phyloP scores from a whole-genome alignment of 2,888 invertebrate species.

The Andrena praecox region DNA sequence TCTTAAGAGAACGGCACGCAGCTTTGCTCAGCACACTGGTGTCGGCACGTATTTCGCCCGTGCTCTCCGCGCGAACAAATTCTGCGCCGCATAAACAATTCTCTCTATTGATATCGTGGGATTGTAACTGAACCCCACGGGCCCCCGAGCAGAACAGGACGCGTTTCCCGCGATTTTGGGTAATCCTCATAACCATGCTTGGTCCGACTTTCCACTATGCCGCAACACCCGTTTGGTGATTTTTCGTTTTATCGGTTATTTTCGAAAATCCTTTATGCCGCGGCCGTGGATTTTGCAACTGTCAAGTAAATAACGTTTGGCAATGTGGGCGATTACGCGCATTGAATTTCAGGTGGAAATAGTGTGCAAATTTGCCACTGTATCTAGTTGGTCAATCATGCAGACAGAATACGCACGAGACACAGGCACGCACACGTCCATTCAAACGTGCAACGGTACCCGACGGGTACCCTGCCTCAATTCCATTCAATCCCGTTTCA shows the following conservation, averaged over 20 bases:
- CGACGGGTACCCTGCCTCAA: neutral
- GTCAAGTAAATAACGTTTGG: neutral
- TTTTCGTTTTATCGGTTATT: conserved; percentile 33
- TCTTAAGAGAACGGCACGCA: conserved; percentile 32
- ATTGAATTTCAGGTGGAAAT: neutral
- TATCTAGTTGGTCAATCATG: neutral
- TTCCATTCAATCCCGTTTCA: neutral
- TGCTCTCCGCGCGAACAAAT: neutral
- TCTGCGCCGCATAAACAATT: conserved; percentile 5
- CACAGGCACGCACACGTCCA: neutral
- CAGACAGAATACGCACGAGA: neutral
- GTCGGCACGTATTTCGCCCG: conserved; percentile 14
- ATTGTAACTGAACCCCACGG: conserved; percentile 49
- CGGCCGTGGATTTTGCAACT: neutral
- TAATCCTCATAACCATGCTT: conserved; percentile 59
- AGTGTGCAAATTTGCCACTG: neutral
- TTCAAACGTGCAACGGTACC: neutral
- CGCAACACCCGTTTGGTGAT: conserved; percentile 34
- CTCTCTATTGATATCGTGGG: conserved; percentile 50
- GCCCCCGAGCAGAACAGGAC: conserved; percentile 63
- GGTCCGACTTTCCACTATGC: conserved; percentile 56
- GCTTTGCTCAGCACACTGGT: neutral
- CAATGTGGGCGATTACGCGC: neutral
- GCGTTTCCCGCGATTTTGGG: conserved; percentile 82
- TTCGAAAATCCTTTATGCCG: neutral